These are phyloP conservation scores for Haemorhous mexicanus DNA, from an alignment of 2,113 vertebrate genomes.

Conservation along the genomic window DNA sequence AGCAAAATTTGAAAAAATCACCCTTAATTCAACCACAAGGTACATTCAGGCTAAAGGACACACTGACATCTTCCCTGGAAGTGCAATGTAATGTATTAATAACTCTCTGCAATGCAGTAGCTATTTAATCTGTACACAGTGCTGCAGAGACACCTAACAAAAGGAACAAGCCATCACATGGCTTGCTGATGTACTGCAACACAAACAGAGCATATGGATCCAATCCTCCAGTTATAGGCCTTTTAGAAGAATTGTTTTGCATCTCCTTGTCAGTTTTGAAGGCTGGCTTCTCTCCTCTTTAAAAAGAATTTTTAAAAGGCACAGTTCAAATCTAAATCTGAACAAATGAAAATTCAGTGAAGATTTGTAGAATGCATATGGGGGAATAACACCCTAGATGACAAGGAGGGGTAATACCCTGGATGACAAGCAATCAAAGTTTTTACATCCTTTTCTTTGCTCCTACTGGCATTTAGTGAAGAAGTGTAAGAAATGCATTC, in stretches of 20 bases:
- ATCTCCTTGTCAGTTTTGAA: not conserved
- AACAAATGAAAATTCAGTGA: not conserved
- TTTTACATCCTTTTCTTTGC: not conserved
- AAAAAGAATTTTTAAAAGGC: not conserved
- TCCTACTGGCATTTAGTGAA: not conserved
- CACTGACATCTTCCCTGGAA: slow-evolving; percentile 33
- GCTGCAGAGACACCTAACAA: slow-evolving; percentile 54
- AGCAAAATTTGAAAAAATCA: not conserved
- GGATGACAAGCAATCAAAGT: not conserved
- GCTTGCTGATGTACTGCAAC: slow-evolving; percentile 26
- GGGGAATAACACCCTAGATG: not conserved
- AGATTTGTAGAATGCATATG: not conserved
- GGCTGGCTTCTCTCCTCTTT: not conserved
- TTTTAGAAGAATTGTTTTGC: not conserved
- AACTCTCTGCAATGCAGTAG: slow-evolving; percentile 58
- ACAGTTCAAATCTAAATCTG: not conserved
- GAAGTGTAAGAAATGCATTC: not conserved
- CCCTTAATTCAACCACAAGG: not conserved
- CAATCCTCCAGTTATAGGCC: not conserved
- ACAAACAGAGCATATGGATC: not conserved
- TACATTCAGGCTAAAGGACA: slow-evolving; percentile 26
- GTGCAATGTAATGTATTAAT: slow-evolving; percentile 28
- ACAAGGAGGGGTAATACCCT: not conserved
- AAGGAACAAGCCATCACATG: slow-evolving; percentile 27
- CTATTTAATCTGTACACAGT: slow-evolving; percentile 39